Evolutionary conservation across 2,888 invertebrate species (phyloP).

Genomic region (Acronicta alni): DNA sequence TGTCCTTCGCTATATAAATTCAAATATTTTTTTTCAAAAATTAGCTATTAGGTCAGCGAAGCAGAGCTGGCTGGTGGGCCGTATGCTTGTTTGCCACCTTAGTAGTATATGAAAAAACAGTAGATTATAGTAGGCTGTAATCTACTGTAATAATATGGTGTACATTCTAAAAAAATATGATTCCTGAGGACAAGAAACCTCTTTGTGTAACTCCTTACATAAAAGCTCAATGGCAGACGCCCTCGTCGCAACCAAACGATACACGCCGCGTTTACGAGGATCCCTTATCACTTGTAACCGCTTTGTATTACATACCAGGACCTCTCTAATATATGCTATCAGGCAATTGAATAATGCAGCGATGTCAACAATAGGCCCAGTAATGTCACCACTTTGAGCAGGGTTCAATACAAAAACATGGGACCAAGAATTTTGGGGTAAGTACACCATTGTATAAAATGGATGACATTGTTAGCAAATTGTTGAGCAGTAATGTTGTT

Average conservation of each 20-base stretch:
- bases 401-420: slow-evolving; percentile 58
- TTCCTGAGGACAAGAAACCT: slow-evolving; percentile 1
- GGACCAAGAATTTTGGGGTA: slow-evolving; percentile 46
- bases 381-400: slow-evolving; percentile 55
- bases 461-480: slow-evolving; percentile 5
- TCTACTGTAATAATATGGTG: no score
- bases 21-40: no score
- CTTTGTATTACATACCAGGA: slow-evolving; percentile 57
- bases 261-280: slow-evolving; percentile 37
- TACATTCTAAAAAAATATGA: no score
- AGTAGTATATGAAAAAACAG: no score
- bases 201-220: slow-evolving; percentile 1
- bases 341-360: slow-evolving; percentile 62
- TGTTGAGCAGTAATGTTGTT: background rate
- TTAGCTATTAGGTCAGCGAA: no score
- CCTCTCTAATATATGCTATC: slow-evolving; percentile 53
- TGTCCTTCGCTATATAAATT: no score
- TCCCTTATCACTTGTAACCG: slow-evolving; percentile 59
- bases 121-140: no score
- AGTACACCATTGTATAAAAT: slow-evolving; percentile 39
- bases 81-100: no score
- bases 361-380: slow-evolving; percentile 57
- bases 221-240: slow-evolving; percentile 7
- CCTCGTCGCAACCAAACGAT: slow-evolving; percentile 25
- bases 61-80: no score